Evolutionary conservation across 2,113 vertebrate genomes (phyloP).

Genomic region (Galemys pyrenaicus): DNA sequence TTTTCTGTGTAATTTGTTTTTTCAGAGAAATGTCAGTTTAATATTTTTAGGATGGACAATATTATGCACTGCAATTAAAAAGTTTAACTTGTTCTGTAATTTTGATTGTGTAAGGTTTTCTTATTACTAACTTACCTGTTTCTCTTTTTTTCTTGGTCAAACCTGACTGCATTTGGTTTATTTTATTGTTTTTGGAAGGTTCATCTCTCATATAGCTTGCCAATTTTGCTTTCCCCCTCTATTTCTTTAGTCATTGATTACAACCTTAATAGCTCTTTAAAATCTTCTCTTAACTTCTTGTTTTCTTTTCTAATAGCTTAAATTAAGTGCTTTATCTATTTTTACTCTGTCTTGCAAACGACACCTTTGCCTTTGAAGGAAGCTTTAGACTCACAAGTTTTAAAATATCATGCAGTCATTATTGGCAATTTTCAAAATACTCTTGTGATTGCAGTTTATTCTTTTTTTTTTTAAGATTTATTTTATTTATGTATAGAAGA

Average conservation of each 20-base stretch:
- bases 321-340: neutral
- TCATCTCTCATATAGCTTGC: neutral
- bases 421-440: neutral
- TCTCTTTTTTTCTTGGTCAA: neutral
- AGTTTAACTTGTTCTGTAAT: slow-evolving; percentile 7
- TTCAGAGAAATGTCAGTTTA: neutral
- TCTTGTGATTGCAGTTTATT: neutral
- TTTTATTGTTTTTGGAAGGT: slow-evolving; percentile 26
- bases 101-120: neutral
- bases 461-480: no score
- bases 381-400: slow-evolving; percentile 19
- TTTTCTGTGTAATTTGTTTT: slow-evolving; percentile 43
- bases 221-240: neutral
- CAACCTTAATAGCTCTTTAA: neutral
- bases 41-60: slow-evolving; percentile 16
- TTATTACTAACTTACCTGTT: neutral
- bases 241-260: neutral
- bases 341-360: slow-evolving; percentile 14
- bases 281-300: neutral
- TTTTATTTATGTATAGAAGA: no score
- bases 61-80: neutral
- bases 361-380: neutral
- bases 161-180: neutral
- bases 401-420: neutral
- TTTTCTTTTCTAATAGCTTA: neutral